A percentile compares a stretch with the other conserved stretches of the same genome.
phyloP scores from a whole-genome alignment of 2,888 invertebrate genomes.

The Cephus pygmeus region DNA sequence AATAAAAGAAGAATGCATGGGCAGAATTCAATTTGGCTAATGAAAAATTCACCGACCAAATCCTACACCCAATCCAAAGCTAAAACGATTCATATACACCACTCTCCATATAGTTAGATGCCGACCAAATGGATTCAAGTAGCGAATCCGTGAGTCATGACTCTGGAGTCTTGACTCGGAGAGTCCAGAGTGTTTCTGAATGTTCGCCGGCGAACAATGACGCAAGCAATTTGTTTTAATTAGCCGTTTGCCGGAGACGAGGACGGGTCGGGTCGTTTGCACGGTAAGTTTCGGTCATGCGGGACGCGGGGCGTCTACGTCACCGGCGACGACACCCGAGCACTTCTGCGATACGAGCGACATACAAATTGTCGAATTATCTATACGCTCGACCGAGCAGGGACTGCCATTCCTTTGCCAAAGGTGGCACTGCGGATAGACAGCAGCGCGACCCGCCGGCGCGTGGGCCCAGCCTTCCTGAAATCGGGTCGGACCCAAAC shows the following conservation, averaged over 20 bases:
- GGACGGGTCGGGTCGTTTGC: slow-evolving; percentile 22
- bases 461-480: not conserved
- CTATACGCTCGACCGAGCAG: not conserved
- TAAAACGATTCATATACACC: not conserved
- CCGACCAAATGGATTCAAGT: not conserved
- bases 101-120: not conserved
- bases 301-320: slow-evolving; percentile 15
- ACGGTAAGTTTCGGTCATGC: slow-evolving; percentile 12
- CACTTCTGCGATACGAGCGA: slow-evolving; percentile 27
- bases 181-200: slow-evolving; percentile 18
- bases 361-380: slow-evolving; percentile 44
- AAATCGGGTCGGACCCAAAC: not conserved
- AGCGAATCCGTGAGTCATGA: not conserved
- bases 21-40: not conserved
- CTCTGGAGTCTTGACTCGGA: not conserved
- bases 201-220: slow-evolving; percentile 24
- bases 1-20: not conserved
- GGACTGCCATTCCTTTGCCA: not conserved
- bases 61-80: not conserved
- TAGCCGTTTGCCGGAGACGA: slow-evolving; percentile 27
- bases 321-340: slow-evolving; percentile 16
- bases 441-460: not conserved
- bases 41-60: not conserved
- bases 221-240: slow-evolving; percentile 43
- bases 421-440: not conserved